A percentile compares a stretch with the other conserved stretches of the same genome.
phyloP scores from a whole-genome alignment of 2,888 invertebrate species.

The Empis livida region DNA sequence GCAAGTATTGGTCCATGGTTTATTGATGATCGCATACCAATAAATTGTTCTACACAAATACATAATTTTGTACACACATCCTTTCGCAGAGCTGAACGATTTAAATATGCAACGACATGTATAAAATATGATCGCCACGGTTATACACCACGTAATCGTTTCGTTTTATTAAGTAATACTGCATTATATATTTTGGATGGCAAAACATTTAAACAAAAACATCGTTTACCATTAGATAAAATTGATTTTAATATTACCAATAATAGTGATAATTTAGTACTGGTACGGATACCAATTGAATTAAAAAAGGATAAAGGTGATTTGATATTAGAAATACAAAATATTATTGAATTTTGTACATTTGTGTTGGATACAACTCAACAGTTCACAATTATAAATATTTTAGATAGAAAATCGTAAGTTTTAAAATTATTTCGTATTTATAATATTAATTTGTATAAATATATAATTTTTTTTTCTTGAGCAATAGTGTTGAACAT shows the following conservation, averaged over 20 bases:
- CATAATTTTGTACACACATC: slow-evolving; percentile 50
- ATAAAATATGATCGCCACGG: slow-evolving; percentile 86
- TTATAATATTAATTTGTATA: neutral
- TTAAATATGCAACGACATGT: slow-evolving; percentile 60
- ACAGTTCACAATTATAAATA: slow-evolving; percentile 57
- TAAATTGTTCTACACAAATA: slow-evolving; percentile 47
- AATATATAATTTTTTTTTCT: slow-evolving; percentile 21
- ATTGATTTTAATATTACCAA: slow-evolving; percentile 67
- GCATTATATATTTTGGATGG: slow-evolving; percentile 68
- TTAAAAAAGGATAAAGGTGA: slow-evolving; percentile 82
- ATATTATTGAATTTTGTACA: slow-evolving; percentile 73
- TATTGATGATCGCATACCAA: slow-evolving; percentile 52
- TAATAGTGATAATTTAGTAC: slow-evolving; percentile 64
- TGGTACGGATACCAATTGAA: slow-evolving; percentile 70
- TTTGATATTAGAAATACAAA: slow-evolving; percentile 68
- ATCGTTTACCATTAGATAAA: slow-evolving; percentile 61
- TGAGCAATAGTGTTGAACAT: slow-evolving; percentile 63
- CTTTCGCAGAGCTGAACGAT: slow-evolving; percentile 56
- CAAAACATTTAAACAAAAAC: slow-evolving; percentile 67
- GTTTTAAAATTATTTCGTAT: slow-evolving; percentile 21
- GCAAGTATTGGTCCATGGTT: slow-evolving; percentile 59
- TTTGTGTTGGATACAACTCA: slow-evolving; percentile 66
- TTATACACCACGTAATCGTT: slow-evolving; percentile 73
- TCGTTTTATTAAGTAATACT: slow-evolving; percentile 62
- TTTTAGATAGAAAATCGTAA: slow-evolving; percentile 68